A percentile compares a stretch with the other conserved stretches of the same genome.
These are phyloP conservation scores for Balaeniceps rex DNA, from an alignment of 2,113 vertebrate species.

Conservation along the genomic window DNA sequence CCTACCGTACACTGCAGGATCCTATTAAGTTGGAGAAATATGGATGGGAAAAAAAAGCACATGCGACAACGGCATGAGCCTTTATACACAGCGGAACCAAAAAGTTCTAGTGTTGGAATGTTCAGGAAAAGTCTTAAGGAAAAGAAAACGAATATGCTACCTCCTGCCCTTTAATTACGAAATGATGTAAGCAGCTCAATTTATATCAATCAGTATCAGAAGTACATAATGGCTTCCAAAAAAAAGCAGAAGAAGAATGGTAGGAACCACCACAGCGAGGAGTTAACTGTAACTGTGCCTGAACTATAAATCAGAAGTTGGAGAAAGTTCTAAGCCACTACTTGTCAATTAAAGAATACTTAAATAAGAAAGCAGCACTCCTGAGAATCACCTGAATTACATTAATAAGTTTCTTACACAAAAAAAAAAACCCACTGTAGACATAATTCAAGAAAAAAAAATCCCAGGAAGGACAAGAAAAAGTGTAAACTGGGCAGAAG, in stretches of 20 bases:
- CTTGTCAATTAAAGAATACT: neutral
- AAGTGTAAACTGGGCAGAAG: neutral
- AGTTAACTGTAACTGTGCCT: neutral
- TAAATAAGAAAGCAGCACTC: neutral
- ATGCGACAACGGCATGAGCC: neutral
- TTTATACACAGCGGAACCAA: neutral
- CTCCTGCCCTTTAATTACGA: neutral
- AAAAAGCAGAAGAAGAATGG: neutral
- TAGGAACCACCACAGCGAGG: neutral
- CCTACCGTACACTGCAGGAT: conserved; percentile 3
- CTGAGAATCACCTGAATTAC: neutral
- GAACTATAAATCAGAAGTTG: neutral
- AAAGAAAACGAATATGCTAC: neutral
- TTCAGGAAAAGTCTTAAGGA: neutral
- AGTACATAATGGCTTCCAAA: neutral
- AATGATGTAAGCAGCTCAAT: neutral
- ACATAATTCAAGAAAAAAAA: neutral
- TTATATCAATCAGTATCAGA: neutral
- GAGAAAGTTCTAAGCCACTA: neutral
- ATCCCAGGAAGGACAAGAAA: neutral
- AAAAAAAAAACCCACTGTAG: neutral
- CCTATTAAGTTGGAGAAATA: neutral
- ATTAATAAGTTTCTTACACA: neutral
- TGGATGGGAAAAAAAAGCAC: neutral
- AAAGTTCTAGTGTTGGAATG: neutral